phyloP scores from a whole-genome alignment of 2,113 vertebrate genomes.

The Pterophyllum scalare region DNA sequence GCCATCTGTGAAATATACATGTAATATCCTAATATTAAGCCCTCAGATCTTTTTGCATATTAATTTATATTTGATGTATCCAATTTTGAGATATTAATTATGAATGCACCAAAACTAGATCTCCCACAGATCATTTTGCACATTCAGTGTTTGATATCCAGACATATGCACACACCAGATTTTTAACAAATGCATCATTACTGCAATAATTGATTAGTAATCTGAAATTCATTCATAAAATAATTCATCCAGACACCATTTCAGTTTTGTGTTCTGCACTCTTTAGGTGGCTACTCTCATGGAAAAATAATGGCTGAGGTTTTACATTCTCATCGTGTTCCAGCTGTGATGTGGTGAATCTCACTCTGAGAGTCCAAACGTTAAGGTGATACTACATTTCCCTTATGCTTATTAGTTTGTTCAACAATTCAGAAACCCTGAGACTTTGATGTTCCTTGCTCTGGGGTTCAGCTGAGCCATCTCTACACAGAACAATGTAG shows the following conservation, averaged over 20 bases:
- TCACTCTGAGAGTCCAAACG: not conserved
- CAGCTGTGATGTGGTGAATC: conserved; percentile 25
- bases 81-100: too few species aligned
- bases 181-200: too few species aligned
- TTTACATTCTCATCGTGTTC: conserved; percentile 21
- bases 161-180: too few species aligned
- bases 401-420: conserved; percentile 18
- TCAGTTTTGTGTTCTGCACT: not conserved
- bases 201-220: too few species aligned
- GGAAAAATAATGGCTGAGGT: conserved; percentile 3
- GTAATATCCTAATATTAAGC: too few species aligned
- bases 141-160: too few species aligned
- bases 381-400: conserved; percentile 6
- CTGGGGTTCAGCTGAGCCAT: not conserved
- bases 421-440: conserved; percentile 31
- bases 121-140: too few species aligned
- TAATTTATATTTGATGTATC: too few species aligned
- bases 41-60: too few species aligned
- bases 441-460: conserved; percentile 57
- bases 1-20: too few species aligned
- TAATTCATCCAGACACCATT: not conserved
- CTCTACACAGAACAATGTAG: not conserved
- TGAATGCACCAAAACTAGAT: too few species aligned
- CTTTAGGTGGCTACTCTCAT: not conserved
- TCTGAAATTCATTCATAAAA: too few species aligned